Evolutionary conservation across 2,797 vertebrate genomes (phyloP), one percentile per base, ranked within the genome.

Genomic region (Characodon lateralis): DNA sequence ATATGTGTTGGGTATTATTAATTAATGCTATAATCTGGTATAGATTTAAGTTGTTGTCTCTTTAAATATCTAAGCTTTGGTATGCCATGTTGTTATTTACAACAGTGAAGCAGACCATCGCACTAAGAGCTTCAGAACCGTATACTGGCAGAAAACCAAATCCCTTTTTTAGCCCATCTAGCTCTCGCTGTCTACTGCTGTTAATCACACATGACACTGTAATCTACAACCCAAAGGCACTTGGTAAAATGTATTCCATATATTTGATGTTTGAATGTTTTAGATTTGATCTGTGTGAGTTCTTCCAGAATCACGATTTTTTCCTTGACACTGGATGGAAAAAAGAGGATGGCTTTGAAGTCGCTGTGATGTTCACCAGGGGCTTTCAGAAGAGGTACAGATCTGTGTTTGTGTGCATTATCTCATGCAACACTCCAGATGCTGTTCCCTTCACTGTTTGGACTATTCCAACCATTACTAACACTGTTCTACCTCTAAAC

Each of bases 91-190:
- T 71, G n/a, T 35, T 35, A 53, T 71, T 71, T 12, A 39, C 51
- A 65, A 56, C 31, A 58, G 71, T 24, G 31, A 71, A 46, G 58
- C 46, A 66, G 71, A 65, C 12, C 55, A 77, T 80, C 88, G 78
- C 26, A 70, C 84, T 76, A 82, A 43, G 77, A 20, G 53, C 43
- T 87, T 78, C 76, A 41, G 59, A 13, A 74, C 75, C 26, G 73
- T 41, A 68, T 35, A 46, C 70, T 79, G 82, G 72, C 68, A 58
- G 41, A 70, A 70, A 58, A 71, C 76, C 65, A 82, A 69, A 84
- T 86, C 77, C 71, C 63, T 26, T 48, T 43, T 77, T 73, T 53
- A 35, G 8, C 51, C 51, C 12, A 85, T 87, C 86, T 83, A 76
- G 43, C 26, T 66, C 48, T 76, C 63, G 39, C 86, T 72, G 85